A percentile compares a stretch with the other conserved stretches of the same genome.
These are phyloP conservation scores for Alectoris magna DNA, from an alignment of 2,797 vertebrate species.

Conservation along the genomic window DNA sequence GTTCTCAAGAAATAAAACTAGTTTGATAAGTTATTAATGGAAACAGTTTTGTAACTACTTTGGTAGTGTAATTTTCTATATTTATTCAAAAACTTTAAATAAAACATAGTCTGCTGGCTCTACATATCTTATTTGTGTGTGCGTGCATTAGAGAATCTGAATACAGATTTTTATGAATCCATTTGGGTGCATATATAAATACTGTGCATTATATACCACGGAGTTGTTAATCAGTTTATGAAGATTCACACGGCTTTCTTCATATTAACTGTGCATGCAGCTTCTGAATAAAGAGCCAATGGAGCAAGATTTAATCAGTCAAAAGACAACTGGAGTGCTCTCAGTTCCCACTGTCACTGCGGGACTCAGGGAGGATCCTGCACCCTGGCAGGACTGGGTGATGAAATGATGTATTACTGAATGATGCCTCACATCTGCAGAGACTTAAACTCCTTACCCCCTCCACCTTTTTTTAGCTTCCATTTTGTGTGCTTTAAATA, in stretches of 20 bases:
- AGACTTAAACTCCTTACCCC: conserved; percentile 48
- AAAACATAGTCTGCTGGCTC: conserved; percentile 27
- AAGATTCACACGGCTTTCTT: conserved; percentile 1
- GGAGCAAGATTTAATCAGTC: background rate
- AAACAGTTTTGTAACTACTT: conserved; percentile 31
- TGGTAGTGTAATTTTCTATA: background rate
- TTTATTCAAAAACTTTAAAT: conserved; percentile 42
- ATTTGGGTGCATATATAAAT: conserved; percentile 12
- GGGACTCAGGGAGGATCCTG: background rate
- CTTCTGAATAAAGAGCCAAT: conserved; percentile 16
- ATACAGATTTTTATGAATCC: background rate
- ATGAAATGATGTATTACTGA: conserved; percentile 57
- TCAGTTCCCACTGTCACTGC: background rate
- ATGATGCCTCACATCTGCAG: conserved; percentile 52
- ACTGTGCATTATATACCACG: conserved; percentile 4
- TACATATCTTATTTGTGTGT: background rate
- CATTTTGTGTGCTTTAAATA: conserved; percentile 74
- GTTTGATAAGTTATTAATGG: conserved; percentile 68
- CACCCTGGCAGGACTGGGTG: background rate
- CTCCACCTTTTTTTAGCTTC: conserved; percentile 57
- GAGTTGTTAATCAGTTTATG: background rate
- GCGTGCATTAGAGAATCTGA: background rate
- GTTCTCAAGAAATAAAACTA: conserved; percentile 39
- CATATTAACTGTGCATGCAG: background rate
- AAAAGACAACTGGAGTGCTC: background rate